Evolutionary conservation across 2,888 invertebrate species (phyloP).

Genomic region (Apodemia mormo): DNA sequence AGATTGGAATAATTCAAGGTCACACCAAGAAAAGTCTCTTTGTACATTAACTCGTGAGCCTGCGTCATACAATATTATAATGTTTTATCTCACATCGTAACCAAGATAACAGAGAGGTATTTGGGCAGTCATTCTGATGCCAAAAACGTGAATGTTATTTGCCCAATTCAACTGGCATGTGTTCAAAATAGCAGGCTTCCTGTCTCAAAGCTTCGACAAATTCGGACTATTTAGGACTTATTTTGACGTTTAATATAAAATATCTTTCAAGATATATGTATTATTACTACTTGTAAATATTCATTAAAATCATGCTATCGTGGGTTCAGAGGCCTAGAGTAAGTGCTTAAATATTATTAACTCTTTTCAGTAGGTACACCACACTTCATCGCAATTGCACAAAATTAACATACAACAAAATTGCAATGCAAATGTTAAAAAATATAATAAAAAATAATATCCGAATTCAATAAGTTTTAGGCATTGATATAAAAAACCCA

Average conservation of each 20-base stretch:
- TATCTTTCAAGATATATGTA: too few species aligned
- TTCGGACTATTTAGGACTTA: not conserved
- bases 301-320: too few species aligned
- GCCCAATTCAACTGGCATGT: constrained; percentile 40
- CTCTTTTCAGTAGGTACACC: too few species aligned
- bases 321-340: too few species aligned
- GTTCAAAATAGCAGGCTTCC: constrained; percentile 37
- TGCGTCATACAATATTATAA: constrained; percentile 1
- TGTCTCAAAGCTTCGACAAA: not conserved
- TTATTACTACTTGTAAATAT: too few species aligned
- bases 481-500: too few species aligned
- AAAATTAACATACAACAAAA: too few species aligned
- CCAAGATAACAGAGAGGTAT: constrained; percentile 35
- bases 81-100: constrained; percentile 20
- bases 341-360: too few species aligned
- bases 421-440: too few species aligned
- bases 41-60: not conserved
- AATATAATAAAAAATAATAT: too few species aligned
- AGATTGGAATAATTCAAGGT: not conserved
- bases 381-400: too few species aligned
- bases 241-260: not conserved
- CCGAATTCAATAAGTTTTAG: too few species aligned
- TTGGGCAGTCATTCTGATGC: constrained; percentile 37
- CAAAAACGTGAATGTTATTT: constrained; percentile 42
- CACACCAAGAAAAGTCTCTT: not conserved